Percentiles rank a stretch among this genome's conserved stretches.
phyloP scores from a whole-genome alignment of 2,797 vertebrate species.

The Neopelma chrysocephalum region DNA sequence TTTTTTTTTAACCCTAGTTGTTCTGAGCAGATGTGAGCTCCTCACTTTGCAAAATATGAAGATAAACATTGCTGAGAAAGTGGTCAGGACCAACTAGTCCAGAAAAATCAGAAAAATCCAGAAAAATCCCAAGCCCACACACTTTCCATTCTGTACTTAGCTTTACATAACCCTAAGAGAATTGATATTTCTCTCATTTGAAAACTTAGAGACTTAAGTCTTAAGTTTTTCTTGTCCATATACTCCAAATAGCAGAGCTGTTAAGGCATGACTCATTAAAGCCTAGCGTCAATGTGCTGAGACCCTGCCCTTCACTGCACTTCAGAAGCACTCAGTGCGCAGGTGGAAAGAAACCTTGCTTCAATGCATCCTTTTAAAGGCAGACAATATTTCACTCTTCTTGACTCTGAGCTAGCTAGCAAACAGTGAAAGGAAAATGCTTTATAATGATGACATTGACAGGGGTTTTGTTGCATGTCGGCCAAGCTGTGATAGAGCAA shows the following conservation, averaged over 20 bases:
- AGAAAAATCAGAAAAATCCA: background rate
- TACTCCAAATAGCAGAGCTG: background rate
- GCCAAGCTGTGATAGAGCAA: background rate
- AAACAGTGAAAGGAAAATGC: background rate
- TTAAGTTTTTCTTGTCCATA: background rate
- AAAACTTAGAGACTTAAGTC: background rate
- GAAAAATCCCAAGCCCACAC: background rate
- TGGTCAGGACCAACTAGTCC: background rate
- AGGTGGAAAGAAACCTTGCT: background rate
- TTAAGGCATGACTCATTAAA: background rate
- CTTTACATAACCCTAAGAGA: background rate
- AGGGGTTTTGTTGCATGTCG: background rate
- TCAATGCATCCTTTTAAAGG: background rate
- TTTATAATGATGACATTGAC: background rate
- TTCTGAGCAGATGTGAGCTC: background rate
- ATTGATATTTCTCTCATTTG: background rate
- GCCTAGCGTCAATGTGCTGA: background rate
- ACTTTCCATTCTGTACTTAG: background rate
- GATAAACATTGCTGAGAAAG: background rate
- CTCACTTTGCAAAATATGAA: background rate
- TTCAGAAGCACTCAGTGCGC: background rate
- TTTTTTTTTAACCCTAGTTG: accelerated
- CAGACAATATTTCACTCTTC: background rate
- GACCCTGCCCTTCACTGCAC: background rate
- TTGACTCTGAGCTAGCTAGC: background rate